Percentiles rank a stretch among this genome's conserved stretches.
Evolutionary conservation across 2,888 invertebrate genomes (phyloP).

Genomic region (Ornithoptera priamus): DNA sequence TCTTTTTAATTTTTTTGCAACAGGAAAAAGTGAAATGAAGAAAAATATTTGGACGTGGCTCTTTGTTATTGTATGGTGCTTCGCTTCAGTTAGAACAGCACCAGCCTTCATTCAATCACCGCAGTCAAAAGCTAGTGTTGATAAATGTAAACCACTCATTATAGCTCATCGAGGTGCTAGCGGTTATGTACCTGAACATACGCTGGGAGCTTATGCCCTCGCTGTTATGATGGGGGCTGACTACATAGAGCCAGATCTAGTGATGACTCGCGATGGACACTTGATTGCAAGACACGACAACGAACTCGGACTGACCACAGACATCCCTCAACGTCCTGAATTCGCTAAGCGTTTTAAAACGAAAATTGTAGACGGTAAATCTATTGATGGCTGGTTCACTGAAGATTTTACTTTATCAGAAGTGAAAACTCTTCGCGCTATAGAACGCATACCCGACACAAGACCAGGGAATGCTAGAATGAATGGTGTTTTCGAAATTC

Average conservation of each 20-base stretch:
- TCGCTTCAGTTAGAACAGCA: slow-evolving; percentile 9
- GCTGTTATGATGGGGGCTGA: slow-evolving; percentile 69
- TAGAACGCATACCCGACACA: slow-evolving; percentile 58
- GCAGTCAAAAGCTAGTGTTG: slow-evolving; percentile 32
- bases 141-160: slow-evolving; percentile 52
- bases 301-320: slow-evolving; percentile 58
- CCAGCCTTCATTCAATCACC: slow-evolving; percentile 1
- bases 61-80: slow-evolving; percentile 8
- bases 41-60: not conserved
- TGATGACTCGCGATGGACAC: slow-evolving; percentile 64
- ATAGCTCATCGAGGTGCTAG: slow-evolving; percentile 70
- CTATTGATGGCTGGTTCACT: slow-evolving; percentile 63
- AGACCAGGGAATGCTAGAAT: slow-evolving; percentile 66
- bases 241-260: slow-evolving; percentile 70
- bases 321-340: slow-evolving; percentile 54
- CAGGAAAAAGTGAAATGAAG: slow-evolving; percentile 18
- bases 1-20: not conserved
- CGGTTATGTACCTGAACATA: slow-evolving; percentile 72
- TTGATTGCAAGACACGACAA: slow-evolving; percentile 69
- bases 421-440: slow-evolving; percentile 59
- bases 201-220: slow-evolving; percentile 66
- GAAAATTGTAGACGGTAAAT: slow-evolving; percentile 54
- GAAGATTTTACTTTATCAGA: slow-evolving; percentile 71
- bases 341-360: slow-evolving; percentile 55
- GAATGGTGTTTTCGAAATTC: slow-evolving; percentile 56